Evolutionary conservation across 2,888 invertebrate species (phyloP).

Genomic region (Encarsia formosa): DNA sequence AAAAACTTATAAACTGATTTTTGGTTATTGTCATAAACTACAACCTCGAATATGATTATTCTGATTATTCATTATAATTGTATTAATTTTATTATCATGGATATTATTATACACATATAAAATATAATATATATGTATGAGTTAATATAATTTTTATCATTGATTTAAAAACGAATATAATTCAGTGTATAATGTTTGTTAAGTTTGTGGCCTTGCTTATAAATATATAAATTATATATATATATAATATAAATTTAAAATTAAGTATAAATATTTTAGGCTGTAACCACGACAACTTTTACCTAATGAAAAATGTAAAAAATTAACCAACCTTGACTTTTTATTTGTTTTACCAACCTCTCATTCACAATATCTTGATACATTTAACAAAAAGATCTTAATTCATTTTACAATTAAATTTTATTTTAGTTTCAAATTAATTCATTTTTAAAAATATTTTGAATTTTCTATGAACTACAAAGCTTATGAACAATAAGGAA

Average conservation of each 20-base stretch:
- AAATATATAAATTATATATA: too few species aligned
- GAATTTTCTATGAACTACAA: too few species aligned
- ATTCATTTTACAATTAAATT: too few species aligned
- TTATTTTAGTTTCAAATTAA: too few species aligned
- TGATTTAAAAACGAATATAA: slow-evolving; percentile 15
- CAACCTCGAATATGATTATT: slow-evolving; percentile 27
- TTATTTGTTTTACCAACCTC: slow-evolving; percentile 2
- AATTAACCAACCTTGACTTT: slow-evolving; percentile 21
- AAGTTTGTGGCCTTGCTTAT: slow-evolving; percentile 52
- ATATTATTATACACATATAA: slow-evolving; percentile 26
- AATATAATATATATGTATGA: slow-evolving; percentile 3
- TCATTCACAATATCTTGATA: too few species aligned
- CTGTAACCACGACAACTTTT: slow-evolving; percentile 48
- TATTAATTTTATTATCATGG: slow-evolving; percentile 19
- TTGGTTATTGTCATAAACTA: slow-evolving; percentile 6
- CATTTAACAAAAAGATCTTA: too few species aligned
- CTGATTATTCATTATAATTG: slow-evolving; percentile 13
- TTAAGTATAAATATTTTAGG: slow-evolving; percentile 49
- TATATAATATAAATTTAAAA: too few species aligned
- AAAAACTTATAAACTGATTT: slow-evolving; percentile 12
- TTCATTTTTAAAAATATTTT: too few species aligned
- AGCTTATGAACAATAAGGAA: too few species aligned
- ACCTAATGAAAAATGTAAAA: slow-evolving; percentile 43
- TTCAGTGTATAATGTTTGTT: slow-evolving; percentile 50
- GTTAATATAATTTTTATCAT: slow-evolving; percentile 11